Base-by-base conservation (phyloP, 2,113 vertebrate species). In the Micronisus gabar region DNA sequence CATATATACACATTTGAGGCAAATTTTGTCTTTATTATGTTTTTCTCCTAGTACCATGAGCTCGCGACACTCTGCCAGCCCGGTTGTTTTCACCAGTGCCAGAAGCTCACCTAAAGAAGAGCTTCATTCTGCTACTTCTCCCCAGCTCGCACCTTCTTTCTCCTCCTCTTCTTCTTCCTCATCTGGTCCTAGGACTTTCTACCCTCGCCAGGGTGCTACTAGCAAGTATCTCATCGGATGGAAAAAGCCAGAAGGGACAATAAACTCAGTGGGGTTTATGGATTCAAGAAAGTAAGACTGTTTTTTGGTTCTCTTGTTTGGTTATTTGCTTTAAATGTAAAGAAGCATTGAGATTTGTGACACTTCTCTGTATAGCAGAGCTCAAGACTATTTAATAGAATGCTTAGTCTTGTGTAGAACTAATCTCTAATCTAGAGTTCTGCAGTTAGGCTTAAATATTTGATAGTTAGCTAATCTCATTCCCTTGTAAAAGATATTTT, bases 191-290 rank as follows among this genome's bases (percentile, higher is more conserved):
- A 99, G 99, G 97, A 99, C 98, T 96, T 99, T 99, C 98, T 99
- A 99, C 97, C 99, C 99, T 30, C 99, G 99, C 72, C 99, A 99
- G 98, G 99, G 99, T 40, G 99, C 99, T 87, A 99, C 99, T 86
- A 99, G 99, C 98, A 99, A 99, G 98, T 99, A 99, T 97, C 98
- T 99, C 97, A 99, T 99, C 3, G 99, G 99, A 96, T 99, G 99
- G 99, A 99, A 99, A 97, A 99, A 99, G 87, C 99, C 99, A 0
- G 99, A 99, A 91, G 99, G 99, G 97, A 99, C 99, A 96, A 99
- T 99, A 97, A 99, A 99, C 98, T 99, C 99, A 30, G 99, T 99
- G 95, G 99, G 99, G 91, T 99, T 99, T 93, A 99, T 99, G 98
- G 99, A 99, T 97, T 99, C 99, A 20, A 99, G 99, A 97, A 99